Evolutionary conservation across 2,888 invertebrate species (phyloP).

Genomic region (Bembecia ichneumoniformis): DNA sequence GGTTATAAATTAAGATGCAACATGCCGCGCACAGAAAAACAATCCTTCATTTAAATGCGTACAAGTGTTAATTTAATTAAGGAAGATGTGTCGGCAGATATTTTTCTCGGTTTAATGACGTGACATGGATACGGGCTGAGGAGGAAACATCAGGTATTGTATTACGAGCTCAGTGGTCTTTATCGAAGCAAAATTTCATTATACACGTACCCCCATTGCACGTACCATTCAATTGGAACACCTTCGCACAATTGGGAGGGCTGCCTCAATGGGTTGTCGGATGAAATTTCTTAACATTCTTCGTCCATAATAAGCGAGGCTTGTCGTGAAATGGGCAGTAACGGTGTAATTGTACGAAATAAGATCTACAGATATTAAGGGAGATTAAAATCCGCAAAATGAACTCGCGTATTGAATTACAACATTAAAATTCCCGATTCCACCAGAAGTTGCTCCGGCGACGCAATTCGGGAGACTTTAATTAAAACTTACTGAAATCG

Average conservation of each 20-base stretch:
- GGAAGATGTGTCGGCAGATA: constrained; percentile 64
- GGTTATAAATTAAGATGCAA: no score
- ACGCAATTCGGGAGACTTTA: constrained; percentile 4
- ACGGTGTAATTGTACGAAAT: constrained; percentile 66
- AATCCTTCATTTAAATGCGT: constrained; percentile 6
- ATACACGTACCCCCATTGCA: constrained; percentile 63
- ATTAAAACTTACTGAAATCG: constrained; percentile 11
- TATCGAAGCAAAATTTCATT: constrained; percentile 69
- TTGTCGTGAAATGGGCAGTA: constrained; percentile 64
- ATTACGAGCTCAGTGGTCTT: constrained; percentile 66
- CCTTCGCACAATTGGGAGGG: constrained; percentile 69
- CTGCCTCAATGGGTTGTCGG: constrained; percentile 68
- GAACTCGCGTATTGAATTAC: constrained; percentile 39
- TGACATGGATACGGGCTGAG: constrained; percentile 66
- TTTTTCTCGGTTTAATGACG: constrained; percentile 64
- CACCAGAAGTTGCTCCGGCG: constrained; percentile 18
- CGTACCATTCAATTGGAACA: constrained; percentile 68
- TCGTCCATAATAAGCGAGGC: constrained; percentile 62
- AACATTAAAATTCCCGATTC: constrained; percentile 34
- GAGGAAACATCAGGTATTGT: constrained; percentile 70
- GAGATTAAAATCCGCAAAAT: constrained; percentile 61
- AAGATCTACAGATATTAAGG: constrained; percentile 62
- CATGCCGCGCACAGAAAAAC: background rate
- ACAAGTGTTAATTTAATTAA: constrained; percentile 52
- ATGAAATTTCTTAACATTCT: constrained; percentile 71